Evolutionary conservation across 2,888 invertebrate species (phyloP), one percentile per base, ranked within the genome.

Genomic region (Pseudolycoriella hygida): DNA sequence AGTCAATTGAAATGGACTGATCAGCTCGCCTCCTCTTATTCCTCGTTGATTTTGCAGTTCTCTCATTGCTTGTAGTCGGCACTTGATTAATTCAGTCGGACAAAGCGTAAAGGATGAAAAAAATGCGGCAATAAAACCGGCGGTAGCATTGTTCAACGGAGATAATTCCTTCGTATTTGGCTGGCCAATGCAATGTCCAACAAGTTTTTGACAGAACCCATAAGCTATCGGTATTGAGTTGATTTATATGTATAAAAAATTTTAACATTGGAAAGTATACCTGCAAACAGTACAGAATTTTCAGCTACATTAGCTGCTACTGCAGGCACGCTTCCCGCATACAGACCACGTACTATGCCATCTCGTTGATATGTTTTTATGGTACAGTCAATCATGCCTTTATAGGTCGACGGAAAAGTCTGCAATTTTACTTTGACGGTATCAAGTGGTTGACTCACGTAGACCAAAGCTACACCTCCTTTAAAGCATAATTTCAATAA

Each of bases 351-450:
- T 2, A 77, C 62, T 20, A 96, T 64, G 2, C 97, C 97, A 63
- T 98, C 96, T 54, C 78, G 77, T 51, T 66, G 72, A 50, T 90
- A 73, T 0, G 97, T 98, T 59, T 79, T 71, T 48, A 74, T 67
- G 54, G 94, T 78, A 64, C 98, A 99, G 55, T 84, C 68, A 42
- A 77, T 67, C 80, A 93, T 92, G 54, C 81, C 85, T 51, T 73
- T 76, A 62, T 98, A 97, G 39, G 90, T 60, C 10, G 76, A 68
- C 0, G 97, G 97, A 61, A 94, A 98, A 38, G 97, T 90, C 68
- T 99, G 98, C 82, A 98, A 87, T 68, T 98, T 99, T 19, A 98
- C 98, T 74, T 98, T 98, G 1, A 98, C 84, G 6, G 97, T 99
- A 60, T 99, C 98, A 54, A 98, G 64, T 2, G 98, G 97, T 61